These are phyloP conservation scores for Lucinisca nassula DNA, from an alignment of 2,888 invertebrate genomes.

Conservation along the genomic window DNA sequence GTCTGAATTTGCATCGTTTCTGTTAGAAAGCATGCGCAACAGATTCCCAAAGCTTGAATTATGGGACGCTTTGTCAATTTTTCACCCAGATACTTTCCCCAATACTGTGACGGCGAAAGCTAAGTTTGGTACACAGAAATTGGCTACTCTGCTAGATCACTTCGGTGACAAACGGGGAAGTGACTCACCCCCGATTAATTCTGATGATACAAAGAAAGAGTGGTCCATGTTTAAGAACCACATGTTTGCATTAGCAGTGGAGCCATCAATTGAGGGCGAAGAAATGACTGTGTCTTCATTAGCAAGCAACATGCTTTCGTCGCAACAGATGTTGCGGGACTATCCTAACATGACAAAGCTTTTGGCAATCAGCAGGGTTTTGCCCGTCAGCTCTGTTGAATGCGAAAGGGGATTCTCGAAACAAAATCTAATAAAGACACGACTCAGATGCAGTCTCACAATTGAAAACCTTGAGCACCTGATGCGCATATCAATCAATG, in stretches of 20 bases:
- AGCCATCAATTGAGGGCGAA: background rate
- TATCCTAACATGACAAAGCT: slow-evolving; percentile 28
- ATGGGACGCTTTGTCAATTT: too few relatives aligned
- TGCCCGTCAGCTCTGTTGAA: slow-evolving; percentile 33
- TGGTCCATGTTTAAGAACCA: slow-evolving; percentile 43
- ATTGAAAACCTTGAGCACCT: slow-evolving; percentile 9
- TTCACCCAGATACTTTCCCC: slow-evolving; percentile 28
- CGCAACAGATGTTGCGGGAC: background rate
- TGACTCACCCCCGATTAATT: slow-evolving; percentile 33
- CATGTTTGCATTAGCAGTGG: slow-evolving; percentile 28
- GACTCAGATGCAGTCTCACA: slow-evolving; percentile 2
- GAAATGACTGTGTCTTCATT: slow-evolving; percentile 11
- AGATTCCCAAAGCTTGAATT: slow-evolving; percentile 40
- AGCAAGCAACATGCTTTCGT: slow-evolving; percentile 24
- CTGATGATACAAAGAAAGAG: slow-evolving; percentile 15
- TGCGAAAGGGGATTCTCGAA: slow-evolving; percentile 42
- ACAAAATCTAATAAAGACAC: slow-evolving; percentile 48
- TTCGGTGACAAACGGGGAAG: slow-evolving; percentile 29
- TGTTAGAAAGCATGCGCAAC: background rate
- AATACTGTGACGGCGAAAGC: slow-evolving; percentile 24
- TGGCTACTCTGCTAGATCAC: slow-evolving; percentile 20
- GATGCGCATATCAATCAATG: slow-evolving; percentile 39
- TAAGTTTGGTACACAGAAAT: slow-evolving; percentile 21
- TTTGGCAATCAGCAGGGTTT: slow-evolving; percentile 29
- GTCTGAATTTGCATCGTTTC: slow-evolving; percentile 24